Conservation (phyloP, 2,797 vertebrate species). For the Mus spretus region DNA sequence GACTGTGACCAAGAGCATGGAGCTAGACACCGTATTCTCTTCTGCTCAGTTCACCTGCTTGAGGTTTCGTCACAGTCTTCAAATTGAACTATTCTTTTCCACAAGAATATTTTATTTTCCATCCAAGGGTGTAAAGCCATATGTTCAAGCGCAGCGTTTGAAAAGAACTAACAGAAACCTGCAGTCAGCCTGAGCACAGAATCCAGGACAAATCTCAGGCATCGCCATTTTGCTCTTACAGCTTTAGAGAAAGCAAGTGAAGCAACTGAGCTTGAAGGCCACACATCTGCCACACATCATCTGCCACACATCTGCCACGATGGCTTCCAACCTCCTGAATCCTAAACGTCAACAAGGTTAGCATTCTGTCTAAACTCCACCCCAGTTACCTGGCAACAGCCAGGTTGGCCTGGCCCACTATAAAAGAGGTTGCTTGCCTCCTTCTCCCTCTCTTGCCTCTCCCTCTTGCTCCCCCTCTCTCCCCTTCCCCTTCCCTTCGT, state of each 20-base stretch:
- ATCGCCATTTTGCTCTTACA: background rate
- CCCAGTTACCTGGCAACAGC: too few species aligned
- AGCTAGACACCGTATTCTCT: background rate
- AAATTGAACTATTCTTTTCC: conserved; percentile 24
- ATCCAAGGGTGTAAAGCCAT: conserved; percentile 15
- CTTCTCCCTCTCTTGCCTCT: too few species aligned
- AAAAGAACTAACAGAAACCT: background rate
- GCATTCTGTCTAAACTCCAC: too few species aligned
- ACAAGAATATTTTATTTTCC: conserved; percentile 8
- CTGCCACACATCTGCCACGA: too few species aligned
- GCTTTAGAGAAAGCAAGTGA: background rate
- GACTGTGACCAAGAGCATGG: background rate
- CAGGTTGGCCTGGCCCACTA: too few species aligned
- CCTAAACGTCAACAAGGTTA: background rate
- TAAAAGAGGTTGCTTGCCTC: too few species aligned
- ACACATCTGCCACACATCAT: too few species aligned
- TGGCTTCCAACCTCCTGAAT: background rate
- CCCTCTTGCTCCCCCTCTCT: too few species aligned
- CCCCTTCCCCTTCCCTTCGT: too few species aligned
- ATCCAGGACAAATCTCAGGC: background rate
- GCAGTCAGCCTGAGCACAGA: background rate
- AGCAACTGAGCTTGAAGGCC: background rate
- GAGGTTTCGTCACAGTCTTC: background rate
- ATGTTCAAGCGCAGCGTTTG: background rate
- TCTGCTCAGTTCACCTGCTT: background rate